Evolutionary conservation across 2,888 invertebrate species (phyloP).

Genomic region (Epirrita christyi): DNA sequence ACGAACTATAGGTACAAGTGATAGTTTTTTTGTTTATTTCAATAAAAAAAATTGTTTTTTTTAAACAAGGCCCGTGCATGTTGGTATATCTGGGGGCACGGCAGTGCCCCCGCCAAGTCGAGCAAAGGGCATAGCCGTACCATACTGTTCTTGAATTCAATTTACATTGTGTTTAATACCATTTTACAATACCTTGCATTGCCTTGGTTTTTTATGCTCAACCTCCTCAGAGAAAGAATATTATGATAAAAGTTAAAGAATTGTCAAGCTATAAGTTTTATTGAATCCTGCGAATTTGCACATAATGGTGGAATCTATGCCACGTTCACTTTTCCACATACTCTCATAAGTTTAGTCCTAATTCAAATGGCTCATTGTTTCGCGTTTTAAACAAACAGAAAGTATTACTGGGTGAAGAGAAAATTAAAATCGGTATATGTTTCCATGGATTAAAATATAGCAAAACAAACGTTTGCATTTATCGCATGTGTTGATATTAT

Average conservation of each 20-base stretch:
- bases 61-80: no score
- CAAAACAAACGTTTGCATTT: slow-evolving; percentile 22
- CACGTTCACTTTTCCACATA: background rate
- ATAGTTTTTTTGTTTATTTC: background rate
- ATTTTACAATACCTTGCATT: no score
- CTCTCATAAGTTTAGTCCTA: background rate
- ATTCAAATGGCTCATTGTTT: slow-evolving; percentile 4
- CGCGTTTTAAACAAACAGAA: slow-evolving; percentile 46
- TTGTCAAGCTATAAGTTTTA: no score
- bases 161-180: no score
- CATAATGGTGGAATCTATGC: background rate
- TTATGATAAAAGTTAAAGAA: no score
- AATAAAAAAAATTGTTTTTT: no score
- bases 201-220: no score
- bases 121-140: no score
- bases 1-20: slow-evolving; percentile 5
- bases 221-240: no score
- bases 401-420: slow-evolving; percentile 52
- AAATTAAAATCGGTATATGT: slow-evolving; percentile 42
- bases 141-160: no score
- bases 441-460: slow-evolving; percentile 32
- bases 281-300: background rate
- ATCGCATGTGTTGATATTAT: slow-evolving; percentile 27
- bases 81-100: no score
- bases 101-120: no score